Conservation (phyloP, 2,113 vertebrate species). For the Panthera uncia region DNA sequence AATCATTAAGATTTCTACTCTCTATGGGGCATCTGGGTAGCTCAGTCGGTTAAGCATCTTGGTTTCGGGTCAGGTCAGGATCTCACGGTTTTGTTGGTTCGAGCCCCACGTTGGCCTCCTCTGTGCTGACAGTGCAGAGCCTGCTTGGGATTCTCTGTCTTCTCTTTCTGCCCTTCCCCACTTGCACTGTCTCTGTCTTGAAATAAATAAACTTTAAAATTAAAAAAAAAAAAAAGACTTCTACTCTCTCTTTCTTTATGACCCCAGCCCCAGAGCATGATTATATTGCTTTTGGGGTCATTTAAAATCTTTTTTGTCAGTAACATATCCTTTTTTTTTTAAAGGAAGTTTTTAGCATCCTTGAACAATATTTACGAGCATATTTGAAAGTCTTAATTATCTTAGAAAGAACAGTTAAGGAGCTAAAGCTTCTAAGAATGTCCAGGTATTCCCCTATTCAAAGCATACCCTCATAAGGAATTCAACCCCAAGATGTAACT, state of each 20-base stretch:
- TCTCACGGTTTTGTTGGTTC: no score
- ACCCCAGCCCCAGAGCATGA: not conserved
- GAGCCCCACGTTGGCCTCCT: no score
- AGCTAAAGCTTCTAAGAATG: not conserved
- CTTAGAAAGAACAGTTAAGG: not conserved
- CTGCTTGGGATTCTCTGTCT: no score
- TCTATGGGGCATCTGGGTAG: not conserved
- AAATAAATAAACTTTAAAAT: no score
- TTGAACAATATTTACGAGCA: not conserved
- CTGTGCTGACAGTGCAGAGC: no score
- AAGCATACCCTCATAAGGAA: not conserved
- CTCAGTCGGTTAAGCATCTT: no score
- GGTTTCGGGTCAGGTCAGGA: no score
- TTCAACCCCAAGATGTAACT: not conserved
- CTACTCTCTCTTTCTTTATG: not conserved
- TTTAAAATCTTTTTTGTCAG: not conserved
- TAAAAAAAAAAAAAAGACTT: not conserved
- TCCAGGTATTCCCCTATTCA: not conserved
- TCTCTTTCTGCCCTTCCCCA: no score
- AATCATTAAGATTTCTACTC: not conserved
- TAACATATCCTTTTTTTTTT: not conserved
- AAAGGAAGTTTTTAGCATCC: not conserved
- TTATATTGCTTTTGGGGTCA: not conserved
- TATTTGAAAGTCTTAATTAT: constrained; percentile 4
- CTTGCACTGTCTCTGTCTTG: no score